A percentile compares a stretch with the other conserved stretches of the same genome.
phyloP scores from a whole-genome alignment of 2,888 invertebrate species.

The Steinernema carpocapsae region DNA sequence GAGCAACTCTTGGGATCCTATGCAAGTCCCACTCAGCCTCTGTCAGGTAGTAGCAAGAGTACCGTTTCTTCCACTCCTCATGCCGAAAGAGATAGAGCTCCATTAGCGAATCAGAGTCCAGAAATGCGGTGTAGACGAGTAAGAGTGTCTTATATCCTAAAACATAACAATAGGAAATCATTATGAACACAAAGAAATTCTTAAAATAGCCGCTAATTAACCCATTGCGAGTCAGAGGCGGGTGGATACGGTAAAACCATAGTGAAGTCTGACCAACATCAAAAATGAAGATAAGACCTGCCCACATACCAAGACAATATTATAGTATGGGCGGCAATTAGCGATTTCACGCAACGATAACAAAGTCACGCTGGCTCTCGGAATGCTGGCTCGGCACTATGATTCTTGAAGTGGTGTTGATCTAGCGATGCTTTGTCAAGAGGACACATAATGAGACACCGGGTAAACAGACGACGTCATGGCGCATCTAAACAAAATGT shows the following conservation, averaged over 20 bases:
- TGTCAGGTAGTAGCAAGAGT: slow-evolving; percentile 13
- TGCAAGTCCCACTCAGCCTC: neutral
- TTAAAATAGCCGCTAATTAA: neutral
- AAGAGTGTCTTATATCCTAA: neutral
- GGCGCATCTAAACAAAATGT: too few species aligned
- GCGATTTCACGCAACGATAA: too few species aligned
- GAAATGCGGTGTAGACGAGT: too few species aligned
- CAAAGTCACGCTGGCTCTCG: too few species aligned
- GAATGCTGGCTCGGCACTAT: too few species aligned
- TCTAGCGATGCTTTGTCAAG: too few species aligned
- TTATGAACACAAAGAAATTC: neutral
- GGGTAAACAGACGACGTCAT: too few species aligned
- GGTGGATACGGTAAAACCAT: neutral
- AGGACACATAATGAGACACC: too few species aligned
- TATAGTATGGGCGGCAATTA: too few species aligned
- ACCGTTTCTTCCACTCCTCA: slow-evolving; percentile 2
- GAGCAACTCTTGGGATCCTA: neutral
- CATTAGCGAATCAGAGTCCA: neutral
- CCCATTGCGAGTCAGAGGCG: neutral
- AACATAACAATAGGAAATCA: neutral
- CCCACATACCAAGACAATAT: too few species aligned
- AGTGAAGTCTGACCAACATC: neutral
- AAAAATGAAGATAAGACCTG: too few species aligned
- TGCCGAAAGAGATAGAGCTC: slow-evolving; percentile 22
- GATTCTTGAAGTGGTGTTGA: too few species aligned